Percentiles rank a stretch among this genome's conserved stretches.
Conservation (phyloP, 2,888 invertebrate species). For the Andrena hattorfiana region DNA sequence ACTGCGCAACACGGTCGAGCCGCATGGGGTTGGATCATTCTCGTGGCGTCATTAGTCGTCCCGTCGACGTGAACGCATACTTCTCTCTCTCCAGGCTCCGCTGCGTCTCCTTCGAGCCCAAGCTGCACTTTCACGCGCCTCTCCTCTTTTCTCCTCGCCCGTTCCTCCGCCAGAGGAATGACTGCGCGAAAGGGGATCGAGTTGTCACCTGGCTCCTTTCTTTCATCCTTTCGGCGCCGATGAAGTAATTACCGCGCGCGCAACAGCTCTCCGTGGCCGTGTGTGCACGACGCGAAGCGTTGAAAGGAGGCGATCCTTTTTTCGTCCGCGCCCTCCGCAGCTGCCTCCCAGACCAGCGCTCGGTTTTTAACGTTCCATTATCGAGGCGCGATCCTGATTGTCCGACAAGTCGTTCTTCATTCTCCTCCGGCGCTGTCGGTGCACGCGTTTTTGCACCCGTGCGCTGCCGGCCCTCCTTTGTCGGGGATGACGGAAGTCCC, state of each 20-base stretch:
- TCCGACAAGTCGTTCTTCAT: conserved; percentile 19
- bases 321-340: conserved; percentile 23
- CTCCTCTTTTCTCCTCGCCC: conserved; percentile 3
- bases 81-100: conserved; percentile 68
- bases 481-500: conserved; percentile 16
- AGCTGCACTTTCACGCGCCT: conserved; percentile 19
- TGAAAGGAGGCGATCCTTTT: conserved; percentile 35
- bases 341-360: conserved; percentile 17
- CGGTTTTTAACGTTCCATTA: conserved; percentile 40
- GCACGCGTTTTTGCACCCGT: conserved; percentile 9
- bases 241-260: conserved; percentile 33
- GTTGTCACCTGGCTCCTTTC: conserved; percentile 54
- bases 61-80: conserved; percentile 80
- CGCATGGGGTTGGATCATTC: conserved; percentile 82
- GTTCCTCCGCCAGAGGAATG: not conserved
- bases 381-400: conserved; percentile 49
- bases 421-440: not conserved
- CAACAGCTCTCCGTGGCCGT: not conserved
- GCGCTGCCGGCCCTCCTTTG: not conserved
- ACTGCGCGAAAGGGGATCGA: conserved; percentile 31
- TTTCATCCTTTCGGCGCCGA: not conserved
- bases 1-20: conserved; percentile 69
- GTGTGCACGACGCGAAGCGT: conserved; percentile 14
- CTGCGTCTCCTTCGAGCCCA: not conserved
- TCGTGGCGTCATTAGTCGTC: conserved; percentile 83